These are phyloP conservation scores for Aldrovandia affinis DNA, from an alignment of 2,797 vertebrate species.

Conservation along the genomic window DNA sequence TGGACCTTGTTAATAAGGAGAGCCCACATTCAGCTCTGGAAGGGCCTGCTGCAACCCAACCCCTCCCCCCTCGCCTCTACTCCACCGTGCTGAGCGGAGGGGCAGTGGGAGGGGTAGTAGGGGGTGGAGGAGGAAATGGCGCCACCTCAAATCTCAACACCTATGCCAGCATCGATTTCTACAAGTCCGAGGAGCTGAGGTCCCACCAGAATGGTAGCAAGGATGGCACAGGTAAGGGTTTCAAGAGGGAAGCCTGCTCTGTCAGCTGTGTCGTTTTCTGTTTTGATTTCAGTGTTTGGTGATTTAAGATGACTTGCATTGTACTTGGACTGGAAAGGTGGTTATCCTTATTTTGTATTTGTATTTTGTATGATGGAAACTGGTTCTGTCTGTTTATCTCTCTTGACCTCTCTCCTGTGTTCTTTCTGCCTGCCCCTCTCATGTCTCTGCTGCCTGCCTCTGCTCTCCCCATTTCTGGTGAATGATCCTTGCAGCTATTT, in stretches of 20 bases:
- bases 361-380: background rate
- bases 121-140: conserved; percentile 45
- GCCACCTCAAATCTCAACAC: conserved; percentile 67
- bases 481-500: conserved; percentile 39
- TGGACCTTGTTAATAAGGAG: conserved; percentile 75
- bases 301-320: too few relatives aligned
- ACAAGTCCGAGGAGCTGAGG: conserved; percentile 75
- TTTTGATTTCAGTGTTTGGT: too few relatives aligned
- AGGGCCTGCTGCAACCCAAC: conserved; percentile 61
- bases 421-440: background rate
- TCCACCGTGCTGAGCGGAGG: conserved; percentile 60
- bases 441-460: background rate
- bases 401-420: background rate
- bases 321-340: too few relatives aligned
- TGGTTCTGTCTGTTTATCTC: background rate
- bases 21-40: conserved; percentile 62
- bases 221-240: conserved; percentile 72
- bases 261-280: background rate
- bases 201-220: conserved; percentile 72
- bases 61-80: conserved; percentile 68
- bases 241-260: background rate
- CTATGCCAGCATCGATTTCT: conserved; percentile 84
- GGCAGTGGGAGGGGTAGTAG: conserved; percentile 45
- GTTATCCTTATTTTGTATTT: background rate
- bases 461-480: conserved; percentile 30